Base-by-base conservation (phyloP, 2,113 vertebrate genomes). In the Chinchilla lanigera region DNA sequence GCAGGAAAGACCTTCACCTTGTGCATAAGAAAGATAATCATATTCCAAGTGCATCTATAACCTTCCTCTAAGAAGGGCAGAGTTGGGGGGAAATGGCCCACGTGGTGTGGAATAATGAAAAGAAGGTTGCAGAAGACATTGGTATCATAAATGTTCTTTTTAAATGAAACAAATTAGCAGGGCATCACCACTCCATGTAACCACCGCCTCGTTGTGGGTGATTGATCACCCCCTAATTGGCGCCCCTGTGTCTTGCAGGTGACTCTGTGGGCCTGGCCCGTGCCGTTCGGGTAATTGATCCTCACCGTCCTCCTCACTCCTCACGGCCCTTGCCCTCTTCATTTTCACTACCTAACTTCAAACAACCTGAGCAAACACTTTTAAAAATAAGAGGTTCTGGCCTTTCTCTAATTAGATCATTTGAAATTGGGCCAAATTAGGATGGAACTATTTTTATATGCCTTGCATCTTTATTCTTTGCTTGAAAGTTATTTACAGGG, bases 371-470 rank as follows among this genome's bases (percentile, higher is more conserved):
- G 91, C 60, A 86, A 92, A 96, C 60, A 20, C 71, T 90, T 96
- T 60, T 85, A 50, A 86, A 96, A 96, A 90, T 54, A 93, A 96
- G 75, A 80, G 81, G 47, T 77, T 60, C 77, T 20, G 71, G 83
- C 71, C 84, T 65, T 81, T 92, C 85, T 89, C 90, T 91, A 89
- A 96, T 96, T 96, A 95, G 90, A 85, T 47, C 35, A 38, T 73
- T 87, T 94, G 93, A 91, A 95, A 87, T 5, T 0, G 1, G 82
- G 94, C 83, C 91, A 83, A 77, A 85, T 73, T 24, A 65, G 80
- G 83, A 67, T 41, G 73, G 63, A 50, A 86, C 90, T 82, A 80
- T 91, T 95, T 97, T 95, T 82, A 89, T 56, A 38, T 5, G 7
- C 50, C 38, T 94, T 7, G n/a, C 14, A 1, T 89, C 84, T 60